phyloP scores from a whole-genome alignment of 2,888 invertebrate species.

The Folsomia candida region DNA sequence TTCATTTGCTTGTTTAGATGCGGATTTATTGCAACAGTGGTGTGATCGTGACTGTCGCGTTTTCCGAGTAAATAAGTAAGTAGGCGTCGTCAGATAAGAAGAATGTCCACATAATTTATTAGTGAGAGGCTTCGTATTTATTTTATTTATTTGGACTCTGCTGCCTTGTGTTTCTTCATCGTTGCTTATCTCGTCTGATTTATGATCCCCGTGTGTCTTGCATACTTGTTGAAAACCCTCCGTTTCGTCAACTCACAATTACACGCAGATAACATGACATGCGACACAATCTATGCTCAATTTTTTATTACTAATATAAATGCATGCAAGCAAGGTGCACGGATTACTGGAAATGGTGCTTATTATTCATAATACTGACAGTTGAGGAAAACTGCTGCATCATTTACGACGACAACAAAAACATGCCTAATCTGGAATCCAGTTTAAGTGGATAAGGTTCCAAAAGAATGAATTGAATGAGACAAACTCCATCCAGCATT shows the following conservation, averaged over 20 bases:
- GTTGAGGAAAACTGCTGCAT: no score
- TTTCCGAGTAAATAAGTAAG: no score
- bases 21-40: background rate
- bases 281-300: no score
- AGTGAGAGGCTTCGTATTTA: background rate
- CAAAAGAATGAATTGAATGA: no score
- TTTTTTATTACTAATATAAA: no score
- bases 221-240: background rate
- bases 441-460: no score
- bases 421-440: no score
- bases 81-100: background rate
- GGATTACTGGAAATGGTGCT: no score
- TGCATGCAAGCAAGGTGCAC: no score
- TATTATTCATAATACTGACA: no score
- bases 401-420: no score
- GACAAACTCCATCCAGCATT: no score
- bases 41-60: background rate
- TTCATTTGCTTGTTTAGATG: background rate
- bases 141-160: background rate
- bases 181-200: background rate
- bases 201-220: background rate
- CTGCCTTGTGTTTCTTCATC: background rate
- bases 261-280: background rate
- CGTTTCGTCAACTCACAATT: background rate
- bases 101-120: background rate